Evolutionary conservation across 2,113 vertebrate genomes (phyloP), one percentile per base, ranked within the genome.

Genomic region (Callipepla californica): DNA sequence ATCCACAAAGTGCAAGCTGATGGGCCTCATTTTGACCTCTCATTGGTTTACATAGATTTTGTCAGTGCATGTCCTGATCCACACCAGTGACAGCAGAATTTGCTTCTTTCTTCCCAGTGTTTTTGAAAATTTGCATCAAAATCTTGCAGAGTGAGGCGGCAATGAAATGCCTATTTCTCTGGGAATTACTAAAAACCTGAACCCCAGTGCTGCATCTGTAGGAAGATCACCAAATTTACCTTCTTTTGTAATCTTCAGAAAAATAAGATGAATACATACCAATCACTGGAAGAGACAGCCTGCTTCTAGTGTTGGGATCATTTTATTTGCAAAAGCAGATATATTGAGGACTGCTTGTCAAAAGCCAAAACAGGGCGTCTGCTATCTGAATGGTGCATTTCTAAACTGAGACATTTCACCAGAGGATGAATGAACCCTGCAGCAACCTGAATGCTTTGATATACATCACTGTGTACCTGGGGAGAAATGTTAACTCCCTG

Each of bases 401-500:
- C 72, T 85, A 85, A 91, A 74, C 22, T 1, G 3, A 85, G 51
- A 53, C 15, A 34, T 22, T 63, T 81, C 42, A 21, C 7, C 25
- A 23, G 30, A 13, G 47, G 66, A 80, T 0, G 3, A 92, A 66
- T 32, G 44, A 85, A 80, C 47, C 13, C 38, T 67, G 72, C 25
- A 67, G 72, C 80, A 94, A 36, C 16, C 75, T 83, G 55, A 77
- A 63, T 11, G 62, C 23, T 79, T 92, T 67, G 47, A 90, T 77
- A 84, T 40, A 79, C 3, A 1, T 58, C 77, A 45, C 11, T 45
- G 72, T 11, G 26, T 75, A 44, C 72, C 61, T 80, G 36, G 30
- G 42, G 63, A 91, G 59, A 90, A 91, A 92, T 32, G 61, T n/a
- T 95, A 38, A n/a, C 77, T 85, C 72, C 42, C 91, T 89, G 72